phyloP scores from a whole-genome alignment of 1,140 invertebrate species.

The Trichonephila inaurata region DNA sequence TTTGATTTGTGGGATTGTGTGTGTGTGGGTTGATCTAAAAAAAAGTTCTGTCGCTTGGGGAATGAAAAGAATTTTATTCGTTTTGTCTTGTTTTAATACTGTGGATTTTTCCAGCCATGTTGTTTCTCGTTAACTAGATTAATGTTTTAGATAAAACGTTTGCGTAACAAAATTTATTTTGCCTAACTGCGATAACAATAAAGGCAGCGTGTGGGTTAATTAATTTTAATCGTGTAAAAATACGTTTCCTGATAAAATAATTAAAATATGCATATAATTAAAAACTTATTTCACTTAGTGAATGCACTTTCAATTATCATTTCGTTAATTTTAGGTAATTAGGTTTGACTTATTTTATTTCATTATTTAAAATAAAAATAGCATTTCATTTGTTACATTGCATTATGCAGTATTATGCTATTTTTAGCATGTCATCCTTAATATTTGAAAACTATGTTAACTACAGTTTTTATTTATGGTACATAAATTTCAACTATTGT shows the following conservation, averaged over 20 bases:
- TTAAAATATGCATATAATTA: not conserved
- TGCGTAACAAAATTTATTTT: not conserved
- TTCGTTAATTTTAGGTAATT: too few species aligned
- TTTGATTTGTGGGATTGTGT: slow-evolving; percentile 19
- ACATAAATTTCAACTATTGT: too few species aligned
- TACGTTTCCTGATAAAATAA: not conserved
- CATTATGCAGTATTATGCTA: too few species aligned
- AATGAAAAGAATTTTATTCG: slow-evolving; percentile 14
- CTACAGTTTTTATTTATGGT: too few species aligned
- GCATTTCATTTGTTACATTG: too few species aligned
- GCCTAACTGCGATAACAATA: too few species aligned
- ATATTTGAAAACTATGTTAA: too few species aligned
- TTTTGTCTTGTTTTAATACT: slow-evolving; percentile 29
- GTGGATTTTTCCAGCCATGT: not conserved
- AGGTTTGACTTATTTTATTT: too few species aligned
- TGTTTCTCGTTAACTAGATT: not conserved
- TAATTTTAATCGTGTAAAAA: not conserved
- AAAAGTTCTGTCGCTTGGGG: slow-evolving; percentile 11
- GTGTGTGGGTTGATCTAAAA: slow-evolving; percentile 18
- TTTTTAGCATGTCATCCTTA: too few species aligned
- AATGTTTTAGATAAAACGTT: not conserved
- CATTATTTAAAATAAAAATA: too few species aligned
- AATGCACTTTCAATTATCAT: too few species aligned
- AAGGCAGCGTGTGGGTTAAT: not conserved
- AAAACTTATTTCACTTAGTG: not conserved